These are phyloP conservation scores for Myotis daubentonii DNA, from an alignment of 2,797 vertebrate genomes.

Conservation along the genomic window DNA sequence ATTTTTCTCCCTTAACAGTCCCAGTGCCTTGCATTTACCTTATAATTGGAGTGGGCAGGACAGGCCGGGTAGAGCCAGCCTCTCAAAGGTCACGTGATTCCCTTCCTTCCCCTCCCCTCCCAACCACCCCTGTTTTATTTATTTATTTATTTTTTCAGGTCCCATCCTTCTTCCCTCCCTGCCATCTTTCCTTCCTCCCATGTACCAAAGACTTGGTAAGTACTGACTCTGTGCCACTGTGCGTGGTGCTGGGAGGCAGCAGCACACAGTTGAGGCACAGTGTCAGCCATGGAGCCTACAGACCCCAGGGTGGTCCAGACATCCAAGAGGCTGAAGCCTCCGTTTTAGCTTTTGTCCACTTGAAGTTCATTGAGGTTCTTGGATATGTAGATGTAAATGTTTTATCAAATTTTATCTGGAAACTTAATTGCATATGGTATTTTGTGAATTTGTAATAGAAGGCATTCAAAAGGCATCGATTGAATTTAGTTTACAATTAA, in stretches of 20 bases:
- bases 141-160: neutral
- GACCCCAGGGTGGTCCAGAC: neutral
- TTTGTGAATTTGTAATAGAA: slow-evolving; percentile 14
- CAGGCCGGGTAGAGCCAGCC: neutral
- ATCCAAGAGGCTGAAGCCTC: neutral
- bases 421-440: neutral
- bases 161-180: neutral
- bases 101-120: neutral
- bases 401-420: neutral
- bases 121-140: too few relatives aligned
- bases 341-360: neutral
- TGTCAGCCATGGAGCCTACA: too few relatives aligned
- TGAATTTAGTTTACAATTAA: neutral
- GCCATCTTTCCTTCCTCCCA: neutral
- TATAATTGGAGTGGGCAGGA: neutral
- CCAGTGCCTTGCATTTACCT: neutral
- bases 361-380: neutral
- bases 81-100: neutral
- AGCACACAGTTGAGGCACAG: neutral
- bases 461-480: neutral
- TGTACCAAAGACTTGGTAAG: neutral
- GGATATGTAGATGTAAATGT: neutral
- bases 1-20: neutral
- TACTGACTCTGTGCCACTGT: neutral
- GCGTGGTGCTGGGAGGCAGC: neutral